Percentiles rank a stretch among this genome's conserved stretches.
phyloP scores from a whole-genome alignment of 92 coral and sea anemone genomes.

The Actinostola sp. region DNA sequence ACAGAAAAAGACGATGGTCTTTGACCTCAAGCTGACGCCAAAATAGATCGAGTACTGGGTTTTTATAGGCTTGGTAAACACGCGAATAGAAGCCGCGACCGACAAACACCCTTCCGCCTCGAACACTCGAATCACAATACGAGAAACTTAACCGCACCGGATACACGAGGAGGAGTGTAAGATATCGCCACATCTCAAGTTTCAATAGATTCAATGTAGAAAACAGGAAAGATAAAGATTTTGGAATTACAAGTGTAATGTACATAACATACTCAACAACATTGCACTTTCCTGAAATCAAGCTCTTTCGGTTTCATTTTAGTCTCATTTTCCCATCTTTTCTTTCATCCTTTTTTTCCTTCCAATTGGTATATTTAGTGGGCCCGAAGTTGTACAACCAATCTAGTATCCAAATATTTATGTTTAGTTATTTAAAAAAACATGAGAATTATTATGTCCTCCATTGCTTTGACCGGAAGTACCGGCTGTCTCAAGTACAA shows the following conservation, averaged over 20 bases:
- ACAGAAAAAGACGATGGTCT: background rate
- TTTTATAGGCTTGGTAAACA: background rate
- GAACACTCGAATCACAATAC: background rate
- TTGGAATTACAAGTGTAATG: too few relatives aligned
- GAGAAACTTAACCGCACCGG: conserved; percentile 13
- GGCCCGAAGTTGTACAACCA: too few relatives aligned
- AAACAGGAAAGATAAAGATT: conserved; percentile 4
- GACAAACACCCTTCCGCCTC: conserved; percentile 4
- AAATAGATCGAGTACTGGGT: background rate
- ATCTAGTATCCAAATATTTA: too few relatives aligned
- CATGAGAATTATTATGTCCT: background rate
- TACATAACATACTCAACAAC: too few relatives aligned
- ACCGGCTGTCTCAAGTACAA: background rate
- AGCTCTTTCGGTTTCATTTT: background rate
- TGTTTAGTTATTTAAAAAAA: background rate
- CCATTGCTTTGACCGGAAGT: conserved; percentile 5
- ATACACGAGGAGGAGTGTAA: conserved; percentile 2
- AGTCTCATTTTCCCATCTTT: background rate
- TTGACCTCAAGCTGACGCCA: conserved; percentile 11
- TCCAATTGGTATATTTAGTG: background rate
- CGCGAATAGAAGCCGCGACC: background rate
- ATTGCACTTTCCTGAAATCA: background rate
- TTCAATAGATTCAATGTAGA: conserved; percentile 1
- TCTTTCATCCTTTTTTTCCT: background rate
- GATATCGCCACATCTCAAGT: background rate